phyloP scores from a whole-genome alignment of 2,888 invertebrate genomes.

The Spialia ferax region DNA sequence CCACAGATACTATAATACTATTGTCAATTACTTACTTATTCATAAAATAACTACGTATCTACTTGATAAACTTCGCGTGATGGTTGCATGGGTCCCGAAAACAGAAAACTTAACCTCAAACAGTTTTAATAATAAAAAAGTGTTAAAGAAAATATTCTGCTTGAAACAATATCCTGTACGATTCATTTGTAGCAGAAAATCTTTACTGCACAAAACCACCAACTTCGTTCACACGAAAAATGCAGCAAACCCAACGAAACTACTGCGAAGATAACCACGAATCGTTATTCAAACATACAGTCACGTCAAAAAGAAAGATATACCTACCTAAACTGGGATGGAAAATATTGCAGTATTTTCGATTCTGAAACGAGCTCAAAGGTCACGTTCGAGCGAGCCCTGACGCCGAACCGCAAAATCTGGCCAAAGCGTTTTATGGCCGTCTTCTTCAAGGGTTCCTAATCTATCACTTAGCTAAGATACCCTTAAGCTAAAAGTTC shows the following conservation, averaged over 20 bases:
- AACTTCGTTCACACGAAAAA: neutral
- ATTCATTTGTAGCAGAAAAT: neutral
- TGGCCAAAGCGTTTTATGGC: neutral
- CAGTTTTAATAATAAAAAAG: no score
- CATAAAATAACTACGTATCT: no score
- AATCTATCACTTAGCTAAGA: no score
- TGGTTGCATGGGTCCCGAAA: no score
- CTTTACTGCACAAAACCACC: neutral
- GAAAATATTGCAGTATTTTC: slow-evolving; percentile 4
- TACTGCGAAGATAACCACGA: neutral
- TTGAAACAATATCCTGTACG: no score
- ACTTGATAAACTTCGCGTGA: no score
- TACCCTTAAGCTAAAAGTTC: no score
- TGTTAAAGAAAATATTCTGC: no score
- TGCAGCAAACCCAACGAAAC: neutral
- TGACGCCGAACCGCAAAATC: neutral
- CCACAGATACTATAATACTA: no score
- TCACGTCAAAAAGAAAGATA: neutral
- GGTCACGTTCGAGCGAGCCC: neutral
- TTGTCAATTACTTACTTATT: no score
- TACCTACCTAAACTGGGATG: neutral
- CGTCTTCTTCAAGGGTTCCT: no score
- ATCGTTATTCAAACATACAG: slow-evolving; percentile 1
- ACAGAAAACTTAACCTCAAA: no score
- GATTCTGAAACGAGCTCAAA: neutral